Conservation (phyloP, 2,888 invertebrate genomes). For the Sinopyrophorus schimmeli region DNA sequence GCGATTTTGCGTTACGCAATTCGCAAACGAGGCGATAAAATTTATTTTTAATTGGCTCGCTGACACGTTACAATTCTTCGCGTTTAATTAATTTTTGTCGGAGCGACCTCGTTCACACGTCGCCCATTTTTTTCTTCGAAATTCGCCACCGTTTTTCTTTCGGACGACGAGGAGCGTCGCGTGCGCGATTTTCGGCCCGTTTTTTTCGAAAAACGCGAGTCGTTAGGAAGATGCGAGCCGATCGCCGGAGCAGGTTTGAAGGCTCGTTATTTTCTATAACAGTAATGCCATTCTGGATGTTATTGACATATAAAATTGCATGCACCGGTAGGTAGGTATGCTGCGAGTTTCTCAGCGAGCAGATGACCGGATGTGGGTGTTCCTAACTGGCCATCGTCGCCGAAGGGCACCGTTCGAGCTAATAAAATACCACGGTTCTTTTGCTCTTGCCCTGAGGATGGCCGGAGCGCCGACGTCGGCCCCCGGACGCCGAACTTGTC, state of each 20-base stretch:
- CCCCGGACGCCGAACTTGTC: not conserved
- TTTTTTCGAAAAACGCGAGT: too few species aligned
- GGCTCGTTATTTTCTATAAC: constrained; percentile 15
- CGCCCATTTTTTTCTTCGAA: not conserved
- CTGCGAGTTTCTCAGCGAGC: constrained; percentile 20
- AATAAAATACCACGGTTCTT: too few species aligned
- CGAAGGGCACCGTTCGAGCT: constrained; percentile 12
- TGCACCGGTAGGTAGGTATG: constrained; percentile 21
- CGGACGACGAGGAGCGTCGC: too few species aligned
- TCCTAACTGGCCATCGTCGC: constrained; percentile 27
- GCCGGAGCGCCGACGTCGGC: not conserved
- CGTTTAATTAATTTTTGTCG: constrained; percentile 16
- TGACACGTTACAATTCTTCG: constrained; percentile 17
- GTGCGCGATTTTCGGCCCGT: too few species aligned
- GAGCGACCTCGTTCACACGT: constrained; percentile 6
- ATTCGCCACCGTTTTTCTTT: too few species aligned
- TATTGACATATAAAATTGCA: constrained; percentile 24
- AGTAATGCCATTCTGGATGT: constrained; percentile 17
- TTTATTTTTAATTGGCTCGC: constrained; percentile 23
- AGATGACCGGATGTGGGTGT: constrained; percentile 36
- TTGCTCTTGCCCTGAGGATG: too few species aligned
- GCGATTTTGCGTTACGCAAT: constrained; percentile 24
- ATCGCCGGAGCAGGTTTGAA: too few species aligned
- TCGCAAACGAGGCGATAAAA: constrained; percentile 20
- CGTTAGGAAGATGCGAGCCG: too few species aligned